Percentiles rank a stretch among this genome's conserved stretches.
phyloP scores from a whole-genome alignment of 2,797 vertebrate genomes.

The Chelon labrosus region DNA sequence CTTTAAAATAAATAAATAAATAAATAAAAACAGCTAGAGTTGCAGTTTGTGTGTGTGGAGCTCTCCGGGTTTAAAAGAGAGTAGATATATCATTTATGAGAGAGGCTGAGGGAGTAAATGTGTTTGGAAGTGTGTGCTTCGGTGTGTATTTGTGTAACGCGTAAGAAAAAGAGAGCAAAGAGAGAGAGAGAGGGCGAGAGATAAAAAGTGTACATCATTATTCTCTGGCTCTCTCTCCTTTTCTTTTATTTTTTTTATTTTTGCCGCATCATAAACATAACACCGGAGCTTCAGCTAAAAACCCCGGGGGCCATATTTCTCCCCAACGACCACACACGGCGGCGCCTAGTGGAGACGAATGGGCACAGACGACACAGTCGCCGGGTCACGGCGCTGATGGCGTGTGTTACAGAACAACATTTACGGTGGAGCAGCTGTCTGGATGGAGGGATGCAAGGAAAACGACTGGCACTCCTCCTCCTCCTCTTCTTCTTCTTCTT shows the following conservation, averaged over 20 bases:
- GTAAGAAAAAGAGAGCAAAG: not conserved
- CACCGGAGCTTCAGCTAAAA: conserved; percentile 43
- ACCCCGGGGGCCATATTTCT: conserved; percentile 53
- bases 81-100: conserved; percentile 34
- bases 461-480: conserved; percentile 37
- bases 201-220: conserved; percentile 36
- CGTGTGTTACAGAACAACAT: conserved; percentile 57
- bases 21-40: conserved; percentile 29
- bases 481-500: not conserved
- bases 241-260: too few species aligned
- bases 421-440: conserved; percentile 47
- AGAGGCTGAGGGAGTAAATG: not conserved
- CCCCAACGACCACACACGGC: conserved; percentile 42
- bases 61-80: conserved; percentile 20
- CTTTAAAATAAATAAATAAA: not conserved
- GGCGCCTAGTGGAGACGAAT: conserved; percentile 44
- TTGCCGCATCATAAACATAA: conserved; percentile 54
- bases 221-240: conserved; percentile 23
- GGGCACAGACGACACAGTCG: conserved; percentile 21
- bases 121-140: conserved; percentile 17
- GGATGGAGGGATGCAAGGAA: conserved; percentile 58
- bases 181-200: conserved; percentile 16
- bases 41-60: conserved; percentile 38
- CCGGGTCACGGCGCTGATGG: conserved; percentile 27
- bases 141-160: conserved; percentile 23